These are phyloP conservation scores for Casuarius casuarius DNA, from an alignment of 2,113 vertebrate genomes.

Conservation along the genomic window DNA sequence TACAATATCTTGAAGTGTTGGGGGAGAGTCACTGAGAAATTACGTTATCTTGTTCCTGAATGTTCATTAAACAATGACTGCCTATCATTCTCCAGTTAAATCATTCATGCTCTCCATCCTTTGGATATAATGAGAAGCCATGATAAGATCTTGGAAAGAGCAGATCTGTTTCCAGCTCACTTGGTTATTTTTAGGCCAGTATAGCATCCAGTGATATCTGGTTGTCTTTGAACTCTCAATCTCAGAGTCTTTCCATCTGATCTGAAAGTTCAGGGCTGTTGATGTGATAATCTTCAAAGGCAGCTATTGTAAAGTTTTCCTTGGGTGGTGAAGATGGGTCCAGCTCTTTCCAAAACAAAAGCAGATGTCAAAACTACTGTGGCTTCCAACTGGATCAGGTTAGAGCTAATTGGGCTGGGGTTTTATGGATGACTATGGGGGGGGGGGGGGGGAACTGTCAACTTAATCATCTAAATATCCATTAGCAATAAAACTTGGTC, in stretches of 20 bases:
- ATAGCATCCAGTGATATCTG: background rate
- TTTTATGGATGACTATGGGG: background rate
- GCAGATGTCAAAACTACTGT: background rate
- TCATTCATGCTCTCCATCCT: constrained; percentile 18
- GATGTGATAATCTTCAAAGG: background rate
- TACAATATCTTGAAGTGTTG: background rate
- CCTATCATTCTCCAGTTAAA: constrained; percentile 29
- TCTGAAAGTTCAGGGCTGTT: background rate
- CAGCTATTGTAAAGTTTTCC: background rate
- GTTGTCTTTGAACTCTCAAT: background rate
- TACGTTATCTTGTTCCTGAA: background rate
- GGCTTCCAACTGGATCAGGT: background rate
- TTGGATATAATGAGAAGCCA: constrained; percentile 19
- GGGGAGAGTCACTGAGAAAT: background rate
- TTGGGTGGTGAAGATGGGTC: background rate
- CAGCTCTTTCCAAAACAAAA: background rate
- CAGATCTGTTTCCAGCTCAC: background rate
- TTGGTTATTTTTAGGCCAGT: constrained; percentile 29
- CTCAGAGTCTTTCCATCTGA: background rate
- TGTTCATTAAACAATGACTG: background rate
- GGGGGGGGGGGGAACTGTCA: no score
- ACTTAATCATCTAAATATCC: background rate
- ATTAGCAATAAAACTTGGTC: background rate
- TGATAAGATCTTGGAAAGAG: constrained; percentile 26
- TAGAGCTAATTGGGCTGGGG: background rate